These are phyloP conservation scores for Chionodraco myersi DNA, from an alignment of 2,113 vertebrate species.

Conservation along the genomic window DNA sequence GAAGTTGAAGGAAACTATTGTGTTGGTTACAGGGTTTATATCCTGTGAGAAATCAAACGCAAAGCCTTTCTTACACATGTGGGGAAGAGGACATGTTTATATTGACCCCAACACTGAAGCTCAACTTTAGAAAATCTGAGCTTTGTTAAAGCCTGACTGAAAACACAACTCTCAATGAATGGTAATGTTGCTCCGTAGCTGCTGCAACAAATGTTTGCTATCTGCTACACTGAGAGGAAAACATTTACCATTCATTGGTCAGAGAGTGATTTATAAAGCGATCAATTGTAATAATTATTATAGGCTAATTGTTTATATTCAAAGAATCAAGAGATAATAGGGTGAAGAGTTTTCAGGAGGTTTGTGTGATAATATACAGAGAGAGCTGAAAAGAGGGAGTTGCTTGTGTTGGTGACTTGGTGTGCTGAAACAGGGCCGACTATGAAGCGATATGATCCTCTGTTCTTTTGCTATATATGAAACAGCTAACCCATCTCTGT, in stretches of 20 bases:
- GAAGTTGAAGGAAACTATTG: constrained; percentile 22
- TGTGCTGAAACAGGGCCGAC: background rate
- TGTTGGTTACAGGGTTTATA: background rate
- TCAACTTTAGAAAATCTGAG: no score
- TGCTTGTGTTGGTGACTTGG: background rate
- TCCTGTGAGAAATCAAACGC: background rate
- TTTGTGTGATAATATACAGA: background rate
- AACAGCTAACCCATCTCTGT: no score
- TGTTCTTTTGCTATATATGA: no score
- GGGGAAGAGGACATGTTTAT: background rate
- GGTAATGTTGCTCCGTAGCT: background rate
- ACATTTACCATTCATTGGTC: background rate
- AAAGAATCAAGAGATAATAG: background rate
- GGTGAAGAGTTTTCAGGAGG: background rate
- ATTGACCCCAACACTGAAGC: background rate
- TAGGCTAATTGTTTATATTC: background rate
- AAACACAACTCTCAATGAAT: background rate
- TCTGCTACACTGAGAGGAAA: no score
- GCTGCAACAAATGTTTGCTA: no score
- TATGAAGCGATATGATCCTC: background rate
- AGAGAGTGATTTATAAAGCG: background rate
- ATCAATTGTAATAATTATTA: background rate
- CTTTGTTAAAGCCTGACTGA: no score
- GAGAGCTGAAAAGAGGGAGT: background rate
- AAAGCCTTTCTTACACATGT: background rate